These are phyloP conservation scores for Schizopygopsis malacanthus DNA, from an alignment of 2,797 vertebrate genomes.

Conservation along the genomic window DNA sequence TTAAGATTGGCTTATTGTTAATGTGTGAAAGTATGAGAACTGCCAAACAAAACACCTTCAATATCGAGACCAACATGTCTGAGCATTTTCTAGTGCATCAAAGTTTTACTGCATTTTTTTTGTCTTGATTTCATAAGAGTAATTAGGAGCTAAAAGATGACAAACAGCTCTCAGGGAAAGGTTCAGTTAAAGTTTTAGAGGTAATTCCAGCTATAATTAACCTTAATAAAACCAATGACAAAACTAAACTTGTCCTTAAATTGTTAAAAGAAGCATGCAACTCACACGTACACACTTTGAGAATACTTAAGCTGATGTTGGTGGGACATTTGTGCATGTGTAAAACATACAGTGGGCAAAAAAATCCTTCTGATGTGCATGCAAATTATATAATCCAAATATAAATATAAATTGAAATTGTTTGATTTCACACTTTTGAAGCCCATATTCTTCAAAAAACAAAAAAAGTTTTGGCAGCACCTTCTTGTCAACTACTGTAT, in stretches of 20 bases:
- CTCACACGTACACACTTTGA: not conserved
- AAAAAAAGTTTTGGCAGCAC: not conserved
- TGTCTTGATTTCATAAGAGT: not conserved
- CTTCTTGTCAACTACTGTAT: not conserved
- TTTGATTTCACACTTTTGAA: not conserved
- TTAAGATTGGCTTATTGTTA: not conserved
- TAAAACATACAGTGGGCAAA: not conserved
- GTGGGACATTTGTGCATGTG: not conserved
- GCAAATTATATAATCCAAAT: not conserved
- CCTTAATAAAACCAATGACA: not conserved
- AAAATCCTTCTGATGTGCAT: not conserved
- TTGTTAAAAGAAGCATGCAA: not conserved
- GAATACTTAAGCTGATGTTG: not conserved
- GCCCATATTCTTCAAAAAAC: not conserved
- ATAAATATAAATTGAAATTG: not conserved
- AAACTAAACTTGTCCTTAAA: not conserved
- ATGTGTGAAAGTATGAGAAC: slow-evolving; percentile 23
- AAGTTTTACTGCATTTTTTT: not conserved
- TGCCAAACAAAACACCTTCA: slow-evolving; percentile 35
- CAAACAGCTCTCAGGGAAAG: not conserved
- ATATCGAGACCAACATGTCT: slow-evolving; percentile 25
- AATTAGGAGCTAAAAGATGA: slow-evolving; percentile 13
- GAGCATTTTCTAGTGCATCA: slow-evolving; percentile 11
- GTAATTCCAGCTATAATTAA: not conserved
- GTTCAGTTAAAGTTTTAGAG: not conserved